phyloP scores from a whole-genome alignment of 2,888 invertebrate species.

The Athalia circularis region DNA sequence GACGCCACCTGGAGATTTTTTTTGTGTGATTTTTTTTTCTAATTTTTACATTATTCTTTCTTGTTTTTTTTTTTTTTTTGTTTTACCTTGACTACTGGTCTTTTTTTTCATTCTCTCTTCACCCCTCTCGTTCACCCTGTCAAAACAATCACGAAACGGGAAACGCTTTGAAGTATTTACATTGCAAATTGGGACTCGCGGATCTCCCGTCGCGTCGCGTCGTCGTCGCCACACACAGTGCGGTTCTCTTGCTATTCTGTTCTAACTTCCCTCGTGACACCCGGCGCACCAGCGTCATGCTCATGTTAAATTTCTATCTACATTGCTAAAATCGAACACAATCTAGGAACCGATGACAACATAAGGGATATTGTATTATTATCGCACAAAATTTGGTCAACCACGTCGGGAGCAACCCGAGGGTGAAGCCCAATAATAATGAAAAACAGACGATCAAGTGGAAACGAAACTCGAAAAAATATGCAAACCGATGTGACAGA shows the following conservation, averaged over 20 bases:
- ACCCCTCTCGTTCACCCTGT: conserved; percentile 16
- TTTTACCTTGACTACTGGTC: no score
- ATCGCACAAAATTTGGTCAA: no score
- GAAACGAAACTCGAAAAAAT: no score
- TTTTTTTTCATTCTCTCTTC: background rate
- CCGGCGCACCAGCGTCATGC: background rate
- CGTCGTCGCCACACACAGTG: conserved; percentile 36
- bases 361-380: no score
- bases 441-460: no score
- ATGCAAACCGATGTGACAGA: no score
- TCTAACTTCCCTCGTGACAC: conserved; percentile 31
- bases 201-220: conserved; percentile 37
- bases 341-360: background rate
- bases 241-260: conserved; percentile 22
- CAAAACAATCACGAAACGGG: conserved; percentile 45
- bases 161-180: conserved; percentile 48
- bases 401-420: no score
- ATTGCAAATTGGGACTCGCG: conserved; percentile 34
- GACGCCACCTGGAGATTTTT: conserved; percentile 29
- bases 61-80: conserved; percentile 2
- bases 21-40: conserved; percentile 11
- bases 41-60: conserved; percentile 15
- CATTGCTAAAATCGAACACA: conserved; percentile 36
- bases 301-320: conserved; percentile 2
- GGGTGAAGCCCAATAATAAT: no score